Base-by-base conservation (phyloP, 2,888 invertebrate genomes). In the Lithophane semibrunnea region DNA sequence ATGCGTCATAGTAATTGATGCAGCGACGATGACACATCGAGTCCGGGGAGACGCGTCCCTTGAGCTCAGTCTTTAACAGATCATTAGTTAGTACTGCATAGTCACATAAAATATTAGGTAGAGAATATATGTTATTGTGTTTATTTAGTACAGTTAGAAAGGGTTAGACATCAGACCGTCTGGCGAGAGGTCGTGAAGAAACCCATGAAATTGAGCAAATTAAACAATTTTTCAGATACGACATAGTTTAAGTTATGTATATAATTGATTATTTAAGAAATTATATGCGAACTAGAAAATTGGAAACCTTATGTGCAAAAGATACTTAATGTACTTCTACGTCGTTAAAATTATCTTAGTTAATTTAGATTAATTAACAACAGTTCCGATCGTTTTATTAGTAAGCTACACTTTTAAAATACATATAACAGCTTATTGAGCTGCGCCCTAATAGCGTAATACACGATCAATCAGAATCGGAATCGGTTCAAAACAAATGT, bases 11-110 rank as follows among this genome's bases (percentile, higher is more conserved):
- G 24, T 72, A 58, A 72, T 63, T 63, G 76, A 73, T 73, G 85
- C 76, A 67, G 63, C 77, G 29, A 58, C 49, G 24, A 80, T 84
- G 82, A 84, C 85, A 64, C 83, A 81, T 81, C 85, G 54, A 49
- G 70, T 49, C 10, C 16, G 24, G 24, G 4, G 63, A 42, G 82
- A 70, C 29, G 71, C 56, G 85, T 73, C 76, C 73, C 63, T 60
- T 70, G 54, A 58, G 56, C 70, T 42, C 1, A n/a, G 52, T 74
- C 24, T 68, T 80, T 21, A 16, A 63, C 61, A 71, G 83, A 78
- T 61, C 69, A 79, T 81, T 79, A 84, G 54, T 29, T 37, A 24
- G 29, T 49, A 24, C 71, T 72, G 67, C 21, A 49, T n/a, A 61
- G 65, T 69, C 29, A 60, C 12, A 37, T 47, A 47, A 52, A 29